Conservation (phyloP, 2,797 vertebrate genomes). For the Sebastes trivittatus region DNA sequence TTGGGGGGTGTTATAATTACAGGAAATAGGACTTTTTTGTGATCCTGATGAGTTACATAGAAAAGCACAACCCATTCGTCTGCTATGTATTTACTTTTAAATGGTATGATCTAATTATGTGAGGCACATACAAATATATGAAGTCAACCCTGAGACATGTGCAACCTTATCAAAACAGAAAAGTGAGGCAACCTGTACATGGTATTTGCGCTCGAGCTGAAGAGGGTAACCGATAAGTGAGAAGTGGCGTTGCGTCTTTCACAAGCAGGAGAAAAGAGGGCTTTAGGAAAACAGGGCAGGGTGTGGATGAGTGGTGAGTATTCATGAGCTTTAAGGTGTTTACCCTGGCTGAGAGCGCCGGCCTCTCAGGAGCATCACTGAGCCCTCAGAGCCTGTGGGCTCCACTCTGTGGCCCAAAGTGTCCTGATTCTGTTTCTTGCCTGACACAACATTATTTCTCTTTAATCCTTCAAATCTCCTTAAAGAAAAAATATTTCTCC, state of each 20-base stretch:
- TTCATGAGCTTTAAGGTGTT: slow-evolving; percentile 39
- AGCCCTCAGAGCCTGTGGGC: no score
- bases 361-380: slow-evolving; percentile 21
- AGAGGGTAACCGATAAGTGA: slow-evolving; percentile 36
- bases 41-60: background rate
- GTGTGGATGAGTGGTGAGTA: slow-evolving; percentile 34
- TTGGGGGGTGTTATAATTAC: background rate
- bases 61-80: background rate
- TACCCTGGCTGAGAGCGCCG: slow-evolving; percentile 18
- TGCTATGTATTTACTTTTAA: background rate
- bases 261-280: slow-evolving; percentile 38
- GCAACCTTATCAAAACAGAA: slow-evolving; percentile 23
- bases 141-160: background rate
- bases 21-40: background rate
- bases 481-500: background rate
- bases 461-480: background rate
- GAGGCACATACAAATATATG: background rate
- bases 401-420: background rate
- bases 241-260: slow-evolving; percentile 38
- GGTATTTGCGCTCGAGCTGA: slow-evolving; percentile 23
- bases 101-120: background rate
- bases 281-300: slow-evolving; percentile 37
- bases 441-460: background rate
- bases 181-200: background rate
- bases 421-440: background rate